Evolutionary conservation across 2,113 vertebrate genomes (phyloP), one percentile per base, ranked within the genome.

Genomic region (Coreoperca whiteheadi): DNA sequence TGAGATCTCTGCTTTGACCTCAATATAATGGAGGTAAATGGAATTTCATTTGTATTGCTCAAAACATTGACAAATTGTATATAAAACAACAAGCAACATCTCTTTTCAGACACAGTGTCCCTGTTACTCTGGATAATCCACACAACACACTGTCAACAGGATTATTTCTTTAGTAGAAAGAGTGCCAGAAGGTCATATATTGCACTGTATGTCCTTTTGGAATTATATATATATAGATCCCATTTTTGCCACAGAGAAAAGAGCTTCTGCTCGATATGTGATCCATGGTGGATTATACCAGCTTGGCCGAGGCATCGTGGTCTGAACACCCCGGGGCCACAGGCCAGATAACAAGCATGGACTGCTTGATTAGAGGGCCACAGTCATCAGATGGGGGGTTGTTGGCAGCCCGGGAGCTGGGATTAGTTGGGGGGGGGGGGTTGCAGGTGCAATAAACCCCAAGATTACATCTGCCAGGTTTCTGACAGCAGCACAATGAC

Each of bases 321-420:
- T 39, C 18, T 70, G 25, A 71, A 41, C 2, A 30, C 66, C 87
- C 74, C 5, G 16, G 56, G 84, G 82, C 70, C 51, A 70, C 30
- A 73, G 69, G 57, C 60, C 64, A 80, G 41, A 83, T 61, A 60
- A 84, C 39, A 70, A 79, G 82, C 41, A 34, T 28, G 53, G 50
- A 41, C 56, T 23, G 69, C 74, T 74, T 88, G 84, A 92, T 86
- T 89, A 82, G 74, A 90, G 72, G 88, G 82, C 66, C 37, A 51
- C 43, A 54, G 43, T 83, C 54, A 56, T 61, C 61, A 74, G 32
- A 74, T n/a, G n/a, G 77, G 85, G 51, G 61, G n/a, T 18, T 28
- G 46, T 39, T 79, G 54, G 30, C 21, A 25, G 54, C 43, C 9
- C 5, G 28, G 61, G 32, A 67, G 56, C 53, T 37, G 54, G 54